Evolutionary conservation across 2,113 vertebrate genomes (phyloP).

Genomic region (Meriones unguiculatus): DNA sequence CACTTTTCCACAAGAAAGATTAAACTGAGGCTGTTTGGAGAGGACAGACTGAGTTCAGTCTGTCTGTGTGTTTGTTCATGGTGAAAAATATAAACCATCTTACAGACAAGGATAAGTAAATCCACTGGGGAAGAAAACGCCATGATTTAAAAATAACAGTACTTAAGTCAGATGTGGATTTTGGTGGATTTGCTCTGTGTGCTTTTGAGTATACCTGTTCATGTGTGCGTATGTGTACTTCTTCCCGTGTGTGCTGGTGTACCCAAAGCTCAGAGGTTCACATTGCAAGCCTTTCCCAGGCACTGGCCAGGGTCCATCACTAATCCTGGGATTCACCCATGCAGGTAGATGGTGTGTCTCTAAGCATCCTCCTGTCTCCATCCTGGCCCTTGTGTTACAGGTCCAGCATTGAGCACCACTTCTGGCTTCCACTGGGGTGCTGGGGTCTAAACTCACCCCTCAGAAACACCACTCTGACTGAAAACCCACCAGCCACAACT

Average conservation of each 20-base stretch:
- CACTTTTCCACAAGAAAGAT: conserved; percentile 18
- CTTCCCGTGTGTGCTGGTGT: background rate
- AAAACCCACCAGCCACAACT: background rate
- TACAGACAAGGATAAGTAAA: background rate
- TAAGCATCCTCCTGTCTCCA: no score
- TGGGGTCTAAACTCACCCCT: background rate
- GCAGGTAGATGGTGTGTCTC: background rate
- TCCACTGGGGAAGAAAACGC: background rate
- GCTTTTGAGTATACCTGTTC: background rate
- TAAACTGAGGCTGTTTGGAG: conserved; percentile 28
- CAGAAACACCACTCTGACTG: background rate
- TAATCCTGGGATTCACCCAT: no score
- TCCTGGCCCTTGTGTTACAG: no score
- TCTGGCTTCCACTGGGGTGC: background rate
- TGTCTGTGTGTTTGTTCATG: background rate
- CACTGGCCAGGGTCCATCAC: background rate
- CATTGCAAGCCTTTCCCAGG: background rate
- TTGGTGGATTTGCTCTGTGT: background rate
- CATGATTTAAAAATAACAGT: background rate
- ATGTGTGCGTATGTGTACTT: background rate
- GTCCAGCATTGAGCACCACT: background rate
- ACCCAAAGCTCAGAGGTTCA: background rate
- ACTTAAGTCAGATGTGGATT: background rate
- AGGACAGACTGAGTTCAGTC: background rate
- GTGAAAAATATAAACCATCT: conserved; percentile 13